Base-by-base conservation (phyloP, 1,140 invertebrate species). In the Epicauta chinensis region DNA sequence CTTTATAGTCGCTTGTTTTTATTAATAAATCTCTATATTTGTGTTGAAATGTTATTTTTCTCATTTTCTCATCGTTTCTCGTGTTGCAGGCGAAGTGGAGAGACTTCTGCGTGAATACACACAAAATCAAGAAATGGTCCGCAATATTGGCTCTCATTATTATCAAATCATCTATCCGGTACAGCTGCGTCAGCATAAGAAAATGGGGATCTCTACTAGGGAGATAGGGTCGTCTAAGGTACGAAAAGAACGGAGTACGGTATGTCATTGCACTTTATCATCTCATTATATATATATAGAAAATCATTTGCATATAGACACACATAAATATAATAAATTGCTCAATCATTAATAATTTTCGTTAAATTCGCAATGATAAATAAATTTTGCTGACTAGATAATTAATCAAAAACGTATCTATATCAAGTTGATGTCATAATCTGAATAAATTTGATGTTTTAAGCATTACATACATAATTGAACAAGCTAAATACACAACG, bases 121-220 rank as follows among this genome's bases (percentile, higher is more conserved):
- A 65, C 89, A 93, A 71, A 95, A 95, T 73, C 88, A 92, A 73
- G 86, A 93, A 71, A 76, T 95, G 77, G 87, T 94, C 60, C 80
- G 82, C 55, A 91, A 89, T 73, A 91, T 94, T 72, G 89, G 88
- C 56, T 81, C 83, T 39, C 85, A 91, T 72, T 92, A 85, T 71
- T 94, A 93, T 77, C 90, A 94, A 75, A 93, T 95, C 71, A 93
- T 93, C 63, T 94, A 93, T 77, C 91, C 91, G 50, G 89, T 93
- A 60, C 92, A 94, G 77, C 77, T 93, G 67, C 84, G 91, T 51
- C 88, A 93, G 74, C 90, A 93, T 78, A 89, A 93, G 76, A 93
- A 93, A 77, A 90, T 93, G 86, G 91, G 91, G 66, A 93, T 94
- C 69, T 93, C 87, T 58, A 91, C 89, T 51, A 80, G 88, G 70